Evolutionary conservation across 2,888 invertebrate genomes (phyloP), one percentile per base, ranked within the genome.

Genomic region (Thyatira batis): DNA sequence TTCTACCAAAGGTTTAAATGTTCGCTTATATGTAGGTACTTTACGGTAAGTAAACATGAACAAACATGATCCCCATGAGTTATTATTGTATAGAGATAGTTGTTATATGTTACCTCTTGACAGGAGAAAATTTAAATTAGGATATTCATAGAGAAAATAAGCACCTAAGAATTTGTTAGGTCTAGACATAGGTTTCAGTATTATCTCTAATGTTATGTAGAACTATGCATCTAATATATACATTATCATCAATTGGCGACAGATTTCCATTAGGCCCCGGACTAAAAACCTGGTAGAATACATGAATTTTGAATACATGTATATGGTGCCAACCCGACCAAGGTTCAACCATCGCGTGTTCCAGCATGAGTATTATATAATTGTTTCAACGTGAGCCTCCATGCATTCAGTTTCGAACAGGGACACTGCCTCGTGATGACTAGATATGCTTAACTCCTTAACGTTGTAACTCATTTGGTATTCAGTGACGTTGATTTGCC

Each of bases 231-330:
- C 53, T 53, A 54, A 69, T 71, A 59, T 56, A 53, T 51, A 53
- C 39, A 68, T 69, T 67, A 63, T 51, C 66, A 67, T 70, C 55
- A 45, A 58, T 65, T 67, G 54, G 55, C 67, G 62, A 70, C 67
- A 76, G 53, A 61, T 63, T 53, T 60, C 55, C 59, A 58, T 57
- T 55, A 63, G 71, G 68, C 70, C 74, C 68, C 60, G 78, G 58
- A 71, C 79, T 82, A 69, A 77, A 85, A 82, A 81, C 70, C 69
- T 68, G 57, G 44, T 54, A 58, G 76, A 78, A 85, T 84, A 79
- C 21, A 88, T 87, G 74, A 83, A 84, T 83, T 52, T 57, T 51
- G 60, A 73, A 70, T 69, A 54, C 55, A 62, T n/a, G n/a, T n/a
- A n/a, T 63, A 49, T 60, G 59, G 60, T 63, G 61, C 17, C 39